Conservation (phyloP, 1,140 invertebrate genomes). For the Zaprionus africanus region DNA sequence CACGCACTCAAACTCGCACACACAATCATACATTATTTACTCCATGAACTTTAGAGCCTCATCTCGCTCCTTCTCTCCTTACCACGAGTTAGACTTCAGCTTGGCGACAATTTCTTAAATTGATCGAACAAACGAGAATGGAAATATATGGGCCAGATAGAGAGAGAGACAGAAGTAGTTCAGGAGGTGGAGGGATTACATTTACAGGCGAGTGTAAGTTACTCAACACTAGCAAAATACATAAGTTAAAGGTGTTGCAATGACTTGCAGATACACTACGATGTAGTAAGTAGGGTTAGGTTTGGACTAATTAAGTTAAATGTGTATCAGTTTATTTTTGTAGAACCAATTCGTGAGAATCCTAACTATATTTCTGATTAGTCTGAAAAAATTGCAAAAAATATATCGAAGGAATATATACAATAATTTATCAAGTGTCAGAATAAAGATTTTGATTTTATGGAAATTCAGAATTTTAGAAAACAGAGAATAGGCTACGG, state of each 20-base stretch:
- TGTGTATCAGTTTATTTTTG: no score
- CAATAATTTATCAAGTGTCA: no score
- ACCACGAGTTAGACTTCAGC: constrained; percentile 31
- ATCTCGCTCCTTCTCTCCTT: neutral
- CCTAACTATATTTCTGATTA: neutral
- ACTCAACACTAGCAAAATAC: constrained; percentile 49
- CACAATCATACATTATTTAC: constrained; percentile 73
- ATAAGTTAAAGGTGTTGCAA: neutral
- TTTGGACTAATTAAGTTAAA: neutral
- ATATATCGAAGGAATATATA: no score
- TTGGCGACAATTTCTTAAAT: constrained; percentile 75
- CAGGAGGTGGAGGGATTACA: constrained; percentile 45
- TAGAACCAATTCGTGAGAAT: neutral
- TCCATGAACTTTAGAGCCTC: constrained; percentile 56
- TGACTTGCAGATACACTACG: neutral
- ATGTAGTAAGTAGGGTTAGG: neutral
- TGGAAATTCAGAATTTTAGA: no score
- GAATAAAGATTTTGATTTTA: no score
- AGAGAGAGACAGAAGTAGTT: constrained; percentile 3
- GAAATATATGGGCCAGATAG: constrained; percentile 19
- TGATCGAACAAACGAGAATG: constrained; percentile 68
- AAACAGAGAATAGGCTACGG: no score
- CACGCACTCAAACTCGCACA: constrained; percentile 42
- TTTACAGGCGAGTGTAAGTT: constrained; percentile 54
- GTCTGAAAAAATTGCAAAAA: no score